Evolutionary conservation across 2,888 invertebrate genomes (phyloP).

Genomic region (Galerucella nymphaeae): DNA sequence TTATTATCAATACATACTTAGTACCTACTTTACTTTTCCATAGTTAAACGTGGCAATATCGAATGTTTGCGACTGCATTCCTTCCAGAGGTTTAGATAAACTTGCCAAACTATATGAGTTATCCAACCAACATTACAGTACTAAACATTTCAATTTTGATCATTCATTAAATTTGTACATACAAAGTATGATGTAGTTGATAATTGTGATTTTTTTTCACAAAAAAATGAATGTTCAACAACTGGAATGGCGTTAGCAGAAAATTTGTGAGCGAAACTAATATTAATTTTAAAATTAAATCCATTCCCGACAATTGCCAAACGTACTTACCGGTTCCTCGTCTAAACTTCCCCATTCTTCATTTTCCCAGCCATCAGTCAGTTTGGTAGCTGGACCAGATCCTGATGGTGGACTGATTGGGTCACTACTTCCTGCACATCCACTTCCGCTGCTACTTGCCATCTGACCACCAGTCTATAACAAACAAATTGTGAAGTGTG

Average conservation of each 20-base stretch:
- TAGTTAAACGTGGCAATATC: too few relatives aligned
- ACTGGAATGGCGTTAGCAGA: too few relatives aligned
- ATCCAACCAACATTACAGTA: not conserved
- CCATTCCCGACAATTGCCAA: not conserved
- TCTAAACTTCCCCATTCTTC: conserved; percentile 89
- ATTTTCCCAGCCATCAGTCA: conserved; percentile 81
- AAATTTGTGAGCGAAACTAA: too few relatives aligned
- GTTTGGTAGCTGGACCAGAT: conserved; percentile 64
- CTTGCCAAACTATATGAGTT: too few relatives aligned
- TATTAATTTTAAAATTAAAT: not conserved
- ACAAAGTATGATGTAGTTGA: too few relatives aligned
- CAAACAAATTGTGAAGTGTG: not conserved
- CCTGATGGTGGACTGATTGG: conserved; percentile 67
- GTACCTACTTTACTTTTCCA: too few relatives aligned
- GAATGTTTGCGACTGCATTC: too few relatives aligned
- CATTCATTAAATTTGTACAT: conserved; percentile 17
- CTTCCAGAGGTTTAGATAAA: too few relatives aligned
- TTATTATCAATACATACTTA: too few relatives aligned
- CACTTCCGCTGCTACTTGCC: conserved; percentile 63
- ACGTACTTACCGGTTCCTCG: conserved; percentile 76
- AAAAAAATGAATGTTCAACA: too few relatives aligned
- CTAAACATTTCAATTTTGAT: not conserved
- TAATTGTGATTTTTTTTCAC: too few relatives aligned
- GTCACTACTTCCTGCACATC: conserved; percentile 66
- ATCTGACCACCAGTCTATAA: conserved; percentile 62